Base-by-base conservation (phyloP, 2,113 vertebrate species). In the Silurus asotus region DNA sequence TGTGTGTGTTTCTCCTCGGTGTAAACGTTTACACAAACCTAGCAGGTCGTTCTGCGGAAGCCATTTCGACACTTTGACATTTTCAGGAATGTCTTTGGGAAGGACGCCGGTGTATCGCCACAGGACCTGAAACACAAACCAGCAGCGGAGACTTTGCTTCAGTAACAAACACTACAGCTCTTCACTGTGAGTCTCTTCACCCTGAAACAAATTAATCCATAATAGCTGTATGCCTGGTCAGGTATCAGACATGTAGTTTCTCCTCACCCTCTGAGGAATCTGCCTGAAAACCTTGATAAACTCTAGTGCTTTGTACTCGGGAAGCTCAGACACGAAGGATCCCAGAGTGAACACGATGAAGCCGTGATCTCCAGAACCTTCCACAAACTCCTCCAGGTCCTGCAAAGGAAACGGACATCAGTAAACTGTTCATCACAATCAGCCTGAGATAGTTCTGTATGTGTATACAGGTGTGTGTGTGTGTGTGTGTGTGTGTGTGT, bases 1-100 rank as follows among this genome's bases (percentile, higher is more conserved):
- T n/a, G 28, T 37, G 28, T 37, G 28, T 37, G 28, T 37, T 37
- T 37, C 28, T 37, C 0, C 15, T 58, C 8, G 0, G 17, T 23
- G 5, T 20, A 1, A 11, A 72, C 0, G 9, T 76, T 6, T 56
- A 23, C 84, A 89, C 92, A 58, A 64, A 99, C 98, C 97, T 61
- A 99, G 94, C 49, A 99, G 96, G 83, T 99, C 98, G 2, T 98
- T 99, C 87, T 99, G 98, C 65, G 98, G 98, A 70, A 99, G 90
- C 98, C 98, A 99, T n/a, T 98, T 97, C 91, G 98, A 88, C 0
- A 97, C 90, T 87, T 92, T 97, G 0, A 98, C 94, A 0, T 99
- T 99, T 48, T 96, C 92, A 0, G 95, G 94, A 19, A 95, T 82
- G 87, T 97, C 94, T 1, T 92, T 76, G 9, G 96, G 97, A 0